Conservation (phyloP, 2,113 vertebrate species). For the Spea bombifrons region DNA sequence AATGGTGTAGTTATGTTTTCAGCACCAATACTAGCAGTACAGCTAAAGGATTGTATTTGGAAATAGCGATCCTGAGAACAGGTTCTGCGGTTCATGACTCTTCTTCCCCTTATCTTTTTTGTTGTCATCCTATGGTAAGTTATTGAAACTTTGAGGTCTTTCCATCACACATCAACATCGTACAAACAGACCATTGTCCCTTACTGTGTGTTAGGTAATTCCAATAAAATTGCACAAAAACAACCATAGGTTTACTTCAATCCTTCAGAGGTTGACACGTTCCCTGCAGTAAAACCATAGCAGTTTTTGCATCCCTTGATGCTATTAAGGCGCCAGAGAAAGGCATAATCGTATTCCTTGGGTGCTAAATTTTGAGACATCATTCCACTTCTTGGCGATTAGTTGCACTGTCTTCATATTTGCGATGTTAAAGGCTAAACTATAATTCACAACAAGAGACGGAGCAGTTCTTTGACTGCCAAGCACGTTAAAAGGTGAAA, state of each 20-base stretch:
- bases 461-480: conserved; percentile 11
- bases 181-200: neutral
- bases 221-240: conserved; percentile 21
- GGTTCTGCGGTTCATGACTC: neutral
- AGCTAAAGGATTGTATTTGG: neutral
- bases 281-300: neutral
- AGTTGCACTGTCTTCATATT: conserved; percentile 8
- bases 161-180: neutral
- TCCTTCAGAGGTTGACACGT: neutral
- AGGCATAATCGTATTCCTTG: neutral
- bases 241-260: neutral
- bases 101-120: neutral
- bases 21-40: conserved; percentile 14
- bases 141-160: neutral
- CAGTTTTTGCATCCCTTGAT: neutral
- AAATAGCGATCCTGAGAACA: neutral
- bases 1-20: neutral
- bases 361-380: neutral
- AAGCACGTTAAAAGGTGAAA: conserved; percentile 24
- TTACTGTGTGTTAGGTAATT: neutral
- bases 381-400: neutral
- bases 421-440: conserved; percentile 20
- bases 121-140: conserved; percentile 19
- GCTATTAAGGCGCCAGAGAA: neutral
- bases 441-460: conserved; percentile 30